Evolutionary conservation across 1,140 invertebrate genomes (phyloP).

Genomic region (Zaprionus africanus): DNA sequence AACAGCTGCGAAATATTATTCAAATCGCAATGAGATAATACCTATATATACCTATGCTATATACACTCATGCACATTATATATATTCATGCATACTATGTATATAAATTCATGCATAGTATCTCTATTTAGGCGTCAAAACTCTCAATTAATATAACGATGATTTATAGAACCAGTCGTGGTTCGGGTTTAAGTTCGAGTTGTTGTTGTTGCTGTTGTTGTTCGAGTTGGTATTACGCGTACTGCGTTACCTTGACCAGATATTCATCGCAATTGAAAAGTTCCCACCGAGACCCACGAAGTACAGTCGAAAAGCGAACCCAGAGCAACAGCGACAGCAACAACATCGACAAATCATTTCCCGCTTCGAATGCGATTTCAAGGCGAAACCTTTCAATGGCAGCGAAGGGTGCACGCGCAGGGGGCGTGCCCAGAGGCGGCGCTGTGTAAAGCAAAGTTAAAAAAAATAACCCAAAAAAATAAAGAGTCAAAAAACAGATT

Average conservation of each 20-base stretch:
- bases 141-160: conserved; percentile 49
- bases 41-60: neutral
- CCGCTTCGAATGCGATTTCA: conserved; percentile 51
- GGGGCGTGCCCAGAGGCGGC: conserved; percentile 19
- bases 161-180: conserved; percentile 55
- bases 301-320: conserved; percentile 17
- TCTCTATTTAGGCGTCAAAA: conserved; percentile 21
- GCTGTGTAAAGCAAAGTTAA: conserved; percentile 21
- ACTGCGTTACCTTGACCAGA: conserved; percentile 47
- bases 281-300: conserved; percentile 57
- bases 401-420: conserved; percentile 30
- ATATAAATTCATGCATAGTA: neutral
- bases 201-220: conserved; percentile 14
- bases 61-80: neutral
- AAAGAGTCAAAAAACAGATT: conserved; percentile 3
- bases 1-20: conserved; percentile 39
- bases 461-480: conserved; percentile 10
- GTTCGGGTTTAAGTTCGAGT: neutral
- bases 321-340: neutral
- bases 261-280: conserved; percentile 51
- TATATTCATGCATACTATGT: conserved; percentile 10
- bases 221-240: conserved; percentile 36
- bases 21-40: conserved; percentile 42
- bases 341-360: conserved; percentile 61
- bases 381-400: conserved; percentile 50